Evolutionary conservation across 2,888 invertebrate species (phyloP).

Genomic region (Callimorpha dominula): DNA sequence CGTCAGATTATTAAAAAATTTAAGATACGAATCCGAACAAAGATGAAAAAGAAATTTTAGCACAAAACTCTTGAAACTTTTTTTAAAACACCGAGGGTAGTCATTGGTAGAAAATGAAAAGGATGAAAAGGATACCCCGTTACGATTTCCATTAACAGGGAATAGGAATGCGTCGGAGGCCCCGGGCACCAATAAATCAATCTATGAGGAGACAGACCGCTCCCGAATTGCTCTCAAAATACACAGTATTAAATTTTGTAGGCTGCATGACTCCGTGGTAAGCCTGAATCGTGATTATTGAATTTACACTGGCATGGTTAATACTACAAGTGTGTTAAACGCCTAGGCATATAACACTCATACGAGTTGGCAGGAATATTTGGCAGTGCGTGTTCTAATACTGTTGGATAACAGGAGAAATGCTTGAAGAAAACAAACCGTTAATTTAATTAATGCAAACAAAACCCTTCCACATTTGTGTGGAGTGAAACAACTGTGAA

Average conservation of each 20-base stretch:
- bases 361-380: constrained; percentile 10
- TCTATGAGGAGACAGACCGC: constrained; percentile 63
- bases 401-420: constrained; percentile 14
- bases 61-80: constrained; percentile 37
- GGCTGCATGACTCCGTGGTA: constrained; percentile 41
- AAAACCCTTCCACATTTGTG: constrained; percentile 6
- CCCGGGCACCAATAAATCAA: constrained; percentile 73
- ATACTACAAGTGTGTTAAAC: constrained; percentile 38
- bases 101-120: constrained; percentile 73
- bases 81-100: constrained; percentile 46
- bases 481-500: background rate
- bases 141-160: constrained; percentile 76
- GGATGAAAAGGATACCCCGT: constrained; percentile 62
- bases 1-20: constrained; percentile 36
- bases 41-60: constrained; percentile 38
- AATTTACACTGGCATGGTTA: constrained; percentile 31
- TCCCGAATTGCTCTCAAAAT: constrained; percentile 56
- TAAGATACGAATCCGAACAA: constrained; percentile 33
- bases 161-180: constrained; percentile 67
- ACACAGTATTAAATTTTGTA: constrained; percentile 59
- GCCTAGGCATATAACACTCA: constrained; percentile 32
- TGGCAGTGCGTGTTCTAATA: background rate
- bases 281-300: constrained; percentile 38
- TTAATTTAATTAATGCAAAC: constrained; percentile 18
- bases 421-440: constrained; percentile 10